Base-by-base conservation (phyloP, 2,888 invertebrate genomes). In the Ormyrus pomaceus region DNA sequence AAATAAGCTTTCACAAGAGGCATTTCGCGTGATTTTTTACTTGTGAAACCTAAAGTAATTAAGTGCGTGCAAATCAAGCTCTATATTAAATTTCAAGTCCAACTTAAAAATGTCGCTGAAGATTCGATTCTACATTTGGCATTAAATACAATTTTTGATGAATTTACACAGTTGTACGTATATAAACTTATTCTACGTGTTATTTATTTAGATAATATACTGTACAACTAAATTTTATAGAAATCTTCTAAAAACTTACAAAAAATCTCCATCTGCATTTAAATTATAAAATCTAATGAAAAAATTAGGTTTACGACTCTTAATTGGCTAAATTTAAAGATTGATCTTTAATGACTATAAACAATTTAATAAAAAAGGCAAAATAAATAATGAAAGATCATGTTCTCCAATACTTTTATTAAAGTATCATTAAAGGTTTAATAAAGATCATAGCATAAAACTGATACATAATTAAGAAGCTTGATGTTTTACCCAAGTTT, bases 41-140 rank as follows among this genome's bases (percentile, higher is more conserved):
- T 77, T 75, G 51, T 69, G 62, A 70, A 79, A 79, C 58, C 45
- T 64, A 58, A 71, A 75, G 70, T 65, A 19, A 48, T 45, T 79
- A 79, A 71, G 70, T 75, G 19, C 55, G 65, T 50, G 50, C 50
- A 74, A 72, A 68, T 56, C 48, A 53, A 68, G 50, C 34, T 75
- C 58, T 19, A 9, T 34, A 34, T 2, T 70, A 65, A 59, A 59
- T 58, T 69, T 69, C 62, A 62, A 45, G 58, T 71, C 69, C 34
- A 71, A 71, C 71, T 70, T n/a, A 69, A 75, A 71, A 61, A 6
- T 69, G 6, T 48, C 48, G 19, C 11, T n/a, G n/a, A 64, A 62
- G 58, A 73, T 77, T 73, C 65, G 80, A 77, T 80, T 77, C 80
- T 74, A 77, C 77, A 80, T 50, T 45, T 66, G 50, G 55, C 69